Percentiles rank a stretch among this genome's conserved stretches.
Evolutionary conservation across 2,113 vertebrate species (phyloP).

Genomic region (Cyanoliseus patagonus): DNA sequence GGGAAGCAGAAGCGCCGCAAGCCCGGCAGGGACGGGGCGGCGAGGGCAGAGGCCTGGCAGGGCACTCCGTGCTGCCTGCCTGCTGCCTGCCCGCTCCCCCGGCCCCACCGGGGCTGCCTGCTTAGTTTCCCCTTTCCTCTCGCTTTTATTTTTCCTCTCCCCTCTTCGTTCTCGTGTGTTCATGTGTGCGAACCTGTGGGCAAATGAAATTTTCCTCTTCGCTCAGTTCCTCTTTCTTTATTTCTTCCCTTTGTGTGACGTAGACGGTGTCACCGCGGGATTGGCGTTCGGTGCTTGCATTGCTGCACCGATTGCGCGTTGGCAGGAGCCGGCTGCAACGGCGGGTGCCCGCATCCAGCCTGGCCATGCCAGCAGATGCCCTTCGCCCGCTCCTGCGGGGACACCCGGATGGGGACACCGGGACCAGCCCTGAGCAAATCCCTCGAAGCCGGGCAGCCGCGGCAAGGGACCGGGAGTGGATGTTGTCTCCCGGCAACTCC

Average conservation of each 20-base stretch:
- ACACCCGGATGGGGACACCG: background rate
- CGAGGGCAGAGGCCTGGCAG: background rate
- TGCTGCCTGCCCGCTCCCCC: background rate
- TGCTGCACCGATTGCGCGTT: background rate
- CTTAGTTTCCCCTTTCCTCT: background rate
- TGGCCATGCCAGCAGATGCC: too few relatives aligned
- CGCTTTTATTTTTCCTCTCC: background rate
- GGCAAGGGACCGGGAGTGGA: background rate
- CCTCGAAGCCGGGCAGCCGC: background rate
- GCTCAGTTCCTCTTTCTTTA: conserved; percentile 33
- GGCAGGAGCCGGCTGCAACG: background rate
- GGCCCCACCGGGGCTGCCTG: background rate
- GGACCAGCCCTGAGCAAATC: background rate
- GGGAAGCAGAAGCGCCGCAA: background rate
- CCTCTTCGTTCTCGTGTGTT: background rate
- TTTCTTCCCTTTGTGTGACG: conserved; percentile 47
- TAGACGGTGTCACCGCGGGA: conserved; percentile 20
- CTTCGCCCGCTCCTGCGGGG: background rate
- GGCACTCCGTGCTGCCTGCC: background rate
- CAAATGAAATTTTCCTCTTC: conserved; percentile 28
- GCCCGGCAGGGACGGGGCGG: background rate
- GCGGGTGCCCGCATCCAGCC: background rate
- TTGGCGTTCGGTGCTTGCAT: background rate
- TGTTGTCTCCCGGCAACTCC: background rate
- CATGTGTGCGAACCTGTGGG: background rate